A percentile compares a stretch with the other conserved stretches of the same genome.
Evolutionary conservation across 2,113 vertebrate species (phyloP).

Genomic region (Podilymbus podiceps): DNA sequence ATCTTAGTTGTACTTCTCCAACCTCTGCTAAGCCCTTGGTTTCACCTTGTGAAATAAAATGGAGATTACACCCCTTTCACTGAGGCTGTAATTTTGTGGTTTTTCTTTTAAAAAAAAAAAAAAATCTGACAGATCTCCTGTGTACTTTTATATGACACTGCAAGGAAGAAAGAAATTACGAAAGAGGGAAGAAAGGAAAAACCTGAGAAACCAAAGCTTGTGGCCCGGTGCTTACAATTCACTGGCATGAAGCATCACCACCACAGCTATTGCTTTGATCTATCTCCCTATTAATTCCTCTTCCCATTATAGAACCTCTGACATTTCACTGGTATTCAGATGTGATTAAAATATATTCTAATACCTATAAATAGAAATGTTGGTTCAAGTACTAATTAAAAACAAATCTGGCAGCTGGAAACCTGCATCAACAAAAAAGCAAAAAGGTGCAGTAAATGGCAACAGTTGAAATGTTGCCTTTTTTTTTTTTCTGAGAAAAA

Average conservation of each 20-base stretch:
- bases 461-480: background rate
- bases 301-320: slow-evolving; percentile 59
- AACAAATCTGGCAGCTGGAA: slow-evolving; percentile 68
- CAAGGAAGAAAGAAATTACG: background rate
- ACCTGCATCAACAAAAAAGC: slow-evolving; percentile 54
- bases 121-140: background rate
- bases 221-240: background rate
- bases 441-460: slow-evolving; percentile 39
- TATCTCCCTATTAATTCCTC: slow-evolving; percentile 14
- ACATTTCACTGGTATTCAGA: slow-evolving; percentile 68
- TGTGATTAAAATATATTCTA: slow-evolving; percentile 68
- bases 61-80: background rate
- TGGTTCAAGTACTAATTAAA: slow-evolving; percentile 71
- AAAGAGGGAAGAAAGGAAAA: background rate
- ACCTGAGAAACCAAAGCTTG: background rate
- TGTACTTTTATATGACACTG: background rate
- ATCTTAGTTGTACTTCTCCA: background rate
- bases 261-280: slow-evolving; percentile 42
- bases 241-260: slow-evolving; percentile 30
- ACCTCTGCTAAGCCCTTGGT: background rate
- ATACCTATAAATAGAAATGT: slow-evolving; percentile 72
- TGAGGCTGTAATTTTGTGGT: background rate
- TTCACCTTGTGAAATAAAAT: slow-evolving; percentile 37
- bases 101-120: background rate
- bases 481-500: slow-evolving; percentile 4